A percentile compares a stretch with the other conserved stretches of the same genome.
phyloP scores from a whole-genome alignment of 2,797 vertebrate genomes.

The Sebastes vulpes region DNA sequence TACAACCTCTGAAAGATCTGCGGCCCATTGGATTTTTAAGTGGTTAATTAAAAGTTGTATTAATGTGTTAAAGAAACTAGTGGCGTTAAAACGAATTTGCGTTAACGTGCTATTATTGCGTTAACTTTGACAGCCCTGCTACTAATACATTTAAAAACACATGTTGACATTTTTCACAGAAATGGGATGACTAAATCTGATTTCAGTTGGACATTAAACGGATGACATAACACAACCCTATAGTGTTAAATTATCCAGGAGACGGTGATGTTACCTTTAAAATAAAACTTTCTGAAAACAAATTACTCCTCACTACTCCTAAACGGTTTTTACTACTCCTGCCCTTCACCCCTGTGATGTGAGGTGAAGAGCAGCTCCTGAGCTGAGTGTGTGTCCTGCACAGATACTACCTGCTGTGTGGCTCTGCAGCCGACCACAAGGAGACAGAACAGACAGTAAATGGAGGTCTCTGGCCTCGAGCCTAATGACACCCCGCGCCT shows the following conservation, averaged over 20 bases:
- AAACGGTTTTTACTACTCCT: background rate
- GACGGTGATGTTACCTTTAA: background rate
- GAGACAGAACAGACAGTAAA: constrained; percentile 41
- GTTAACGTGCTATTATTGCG: background rate
- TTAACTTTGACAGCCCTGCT: background rate
- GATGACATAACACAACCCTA: background rate
- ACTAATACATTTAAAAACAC: background rate
- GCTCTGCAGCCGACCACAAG: constrained; percentile 31
- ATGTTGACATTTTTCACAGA: background rate
- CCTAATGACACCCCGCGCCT: constrained; percentile 66
- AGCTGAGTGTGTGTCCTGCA: constrained; percentile 18
- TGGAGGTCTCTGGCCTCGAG: constrained; percentile 59
- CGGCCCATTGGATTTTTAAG: too few species aligned
- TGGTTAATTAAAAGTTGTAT: too few species aligned
- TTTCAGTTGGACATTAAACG: background rate
- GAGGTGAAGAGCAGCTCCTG: constrained; percentile 26
- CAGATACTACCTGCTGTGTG: constrained; percentile 41
- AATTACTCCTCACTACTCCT: background rate
- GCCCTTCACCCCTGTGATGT: constrained; percentile 23
- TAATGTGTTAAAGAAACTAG: background rate
- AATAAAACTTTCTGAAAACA: background rate
- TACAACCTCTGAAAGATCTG: too few species aligned
- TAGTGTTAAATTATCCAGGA: background rate
- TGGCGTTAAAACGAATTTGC: too few species aligned
- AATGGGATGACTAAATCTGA: background rate